A percentile compares a stretch with the other conserved stretches of the same genome.
phyloP scores from a whole-genome alignment of 2,797 vertebrate species.

The Sciurus vulgaris region DNA sequence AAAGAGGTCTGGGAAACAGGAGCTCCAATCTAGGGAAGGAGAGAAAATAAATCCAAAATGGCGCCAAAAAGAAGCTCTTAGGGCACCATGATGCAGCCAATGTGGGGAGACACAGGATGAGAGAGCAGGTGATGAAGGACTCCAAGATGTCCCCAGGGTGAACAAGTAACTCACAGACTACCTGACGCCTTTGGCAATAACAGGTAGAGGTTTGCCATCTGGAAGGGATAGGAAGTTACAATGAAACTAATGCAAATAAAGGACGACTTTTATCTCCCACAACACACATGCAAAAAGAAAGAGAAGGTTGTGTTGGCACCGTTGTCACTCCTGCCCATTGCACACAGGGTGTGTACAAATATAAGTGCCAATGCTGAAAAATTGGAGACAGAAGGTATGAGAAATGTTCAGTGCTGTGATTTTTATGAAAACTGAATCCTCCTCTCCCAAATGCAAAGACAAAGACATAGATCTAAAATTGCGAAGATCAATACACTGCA shows the following conservation, averaged over 20 bases:
- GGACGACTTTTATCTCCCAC: background rate
- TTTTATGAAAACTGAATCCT: background rate
- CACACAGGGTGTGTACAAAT: background rate
- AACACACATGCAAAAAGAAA: background rate
- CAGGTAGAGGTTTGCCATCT: background rate
- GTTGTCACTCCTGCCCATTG: background rate
- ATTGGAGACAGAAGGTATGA: background rate
- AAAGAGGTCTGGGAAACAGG: background rate
- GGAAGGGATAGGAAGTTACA: background rate
- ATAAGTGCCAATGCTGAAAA: background rate
- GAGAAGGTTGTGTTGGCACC: background rate
- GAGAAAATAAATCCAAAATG: background rate
- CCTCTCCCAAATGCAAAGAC: background rate
- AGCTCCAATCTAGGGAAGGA: background rate
- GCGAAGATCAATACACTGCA: background rate
- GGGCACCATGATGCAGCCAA: background rate
- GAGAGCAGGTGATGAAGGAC: background rate
- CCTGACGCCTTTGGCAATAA: background rate
- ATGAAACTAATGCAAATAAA: slow-evolving; percentile 8
- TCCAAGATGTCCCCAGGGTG: background rate
- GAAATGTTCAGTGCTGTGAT: background rate
- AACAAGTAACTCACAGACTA: background rate
- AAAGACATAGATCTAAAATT: background rate
- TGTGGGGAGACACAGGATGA: background rate
- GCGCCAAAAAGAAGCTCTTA: background rate